Base-by-base conservation (phyloP, 2,113 vertebrate species). In the Aldabrachelys gigantea region DNA sequence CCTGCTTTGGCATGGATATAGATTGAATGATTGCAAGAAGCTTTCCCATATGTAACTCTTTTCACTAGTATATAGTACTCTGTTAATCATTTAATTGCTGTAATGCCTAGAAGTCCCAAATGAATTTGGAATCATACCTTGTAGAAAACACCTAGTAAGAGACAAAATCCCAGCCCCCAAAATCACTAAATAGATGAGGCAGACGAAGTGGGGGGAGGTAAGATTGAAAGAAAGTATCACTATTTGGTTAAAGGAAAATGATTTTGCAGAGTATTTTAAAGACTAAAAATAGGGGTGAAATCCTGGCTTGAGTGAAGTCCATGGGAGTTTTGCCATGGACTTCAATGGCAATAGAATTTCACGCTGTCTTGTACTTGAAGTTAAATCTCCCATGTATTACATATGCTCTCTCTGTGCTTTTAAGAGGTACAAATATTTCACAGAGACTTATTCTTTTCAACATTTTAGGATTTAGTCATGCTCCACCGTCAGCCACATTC, bases 261-360 rank as follows among this genome's bases (percentile, higher is more conserved):
- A 17, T n/a, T 16, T 69, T 69, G 31, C 62, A n/a, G 62, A n/a
- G 35, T 19, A 69, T 69, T 69, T 69, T 35, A 65, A 62, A 65
- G 31, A 35, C 35, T 69, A n/a, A n/a, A 69, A n/a, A 69, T 69
- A 21, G 31, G 31, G 62, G 62, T 69, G 65, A 72, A 72, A 38
- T 38, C 5, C 19, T 22, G 82, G 10, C 8, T 10, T 47, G 44
- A 59, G 53, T 22, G 59, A 24, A 2, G 1, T 0, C 2, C 4
- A 2, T 38, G n/a, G 25, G 22, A 86, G 10, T 2, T 80, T 27
- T 56, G 4, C 19, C 78, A 86, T 10, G 75, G 57, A 47, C 3
- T 38, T 52, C 78, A 80, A 25, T n/a, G 59, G 76, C 19, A 4
- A 41, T 19, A 81, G 12, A 54, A 54, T 54, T n/a, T 44, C 62